phyloP scores from a whole-genome alignment of 1,140 invertebrate species.

The Drosophila truncata region DNA sequence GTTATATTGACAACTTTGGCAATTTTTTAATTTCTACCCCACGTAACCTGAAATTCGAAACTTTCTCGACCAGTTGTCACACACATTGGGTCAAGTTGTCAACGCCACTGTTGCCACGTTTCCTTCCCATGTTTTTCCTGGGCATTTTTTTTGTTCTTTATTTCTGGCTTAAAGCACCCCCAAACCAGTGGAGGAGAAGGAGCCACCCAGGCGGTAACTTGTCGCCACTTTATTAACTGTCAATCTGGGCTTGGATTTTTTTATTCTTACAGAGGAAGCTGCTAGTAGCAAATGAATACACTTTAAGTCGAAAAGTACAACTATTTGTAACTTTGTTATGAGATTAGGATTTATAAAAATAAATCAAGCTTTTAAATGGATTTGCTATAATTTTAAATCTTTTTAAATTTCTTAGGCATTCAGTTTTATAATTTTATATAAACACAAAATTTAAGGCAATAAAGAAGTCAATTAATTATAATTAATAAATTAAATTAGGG shows the following conservation, averaged over 20 bases:
- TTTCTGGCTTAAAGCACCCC: constrained; percentile 23
- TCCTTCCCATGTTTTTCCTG: constrained; percentile 6
- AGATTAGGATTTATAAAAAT: no score
- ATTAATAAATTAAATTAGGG: constrained; percentile 7
- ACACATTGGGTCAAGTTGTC: constrained; percentile 77
- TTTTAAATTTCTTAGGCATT: background rate
- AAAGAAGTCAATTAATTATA: constrained; percentile 7
- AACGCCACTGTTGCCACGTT: constrained; percentile 71
- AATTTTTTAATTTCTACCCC: constrained; percentile 56
- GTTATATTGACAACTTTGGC: constrained; percentile 60
- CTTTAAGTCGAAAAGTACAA: background rate
- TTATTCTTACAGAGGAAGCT: constrained; percentile 2
- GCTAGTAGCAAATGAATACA: background rate
- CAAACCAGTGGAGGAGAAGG: constrained; percentile 10
- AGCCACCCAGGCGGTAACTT: constrained; percentile 67
- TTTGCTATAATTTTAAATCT: no score
- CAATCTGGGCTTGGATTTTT: constrained; percentile 61
- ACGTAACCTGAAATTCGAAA: constrained; percentile 50
- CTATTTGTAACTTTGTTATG: background rate
- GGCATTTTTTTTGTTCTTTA: constrained; percentile 1
- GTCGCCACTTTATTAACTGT: constrained; percentile 81
- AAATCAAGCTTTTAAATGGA: no score
- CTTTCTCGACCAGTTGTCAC: constrained; percentile 65
- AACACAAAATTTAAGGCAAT: background rate
- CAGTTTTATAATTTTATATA: background rate